Conservation (phyloP, 2,113 vertebrate genomes). For the Emberiza fucata region DNA sequence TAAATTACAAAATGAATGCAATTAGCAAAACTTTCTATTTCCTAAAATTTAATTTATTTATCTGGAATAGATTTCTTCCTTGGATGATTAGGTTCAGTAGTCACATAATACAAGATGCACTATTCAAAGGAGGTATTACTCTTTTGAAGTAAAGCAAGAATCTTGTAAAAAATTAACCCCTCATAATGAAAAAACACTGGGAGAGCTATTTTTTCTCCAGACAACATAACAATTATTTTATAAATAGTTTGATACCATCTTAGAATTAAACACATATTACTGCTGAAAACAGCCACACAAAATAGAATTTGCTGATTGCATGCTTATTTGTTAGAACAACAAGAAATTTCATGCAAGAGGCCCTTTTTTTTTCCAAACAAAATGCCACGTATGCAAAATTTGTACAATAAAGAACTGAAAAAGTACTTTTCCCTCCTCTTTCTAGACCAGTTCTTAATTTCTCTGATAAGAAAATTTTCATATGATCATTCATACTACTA, state of each 20-base stretch:
- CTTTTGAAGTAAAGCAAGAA: background rate
- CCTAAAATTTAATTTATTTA: constrained; percentile 13
- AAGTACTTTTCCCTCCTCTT: background rate
- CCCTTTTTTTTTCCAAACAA: background rate
- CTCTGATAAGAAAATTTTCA: background rate
- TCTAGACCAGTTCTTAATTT: background rate
- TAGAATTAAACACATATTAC: background rate
- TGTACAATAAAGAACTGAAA: background rate
- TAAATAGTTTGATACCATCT: background rate
- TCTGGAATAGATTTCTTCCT: background rate
- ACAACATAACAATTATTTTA: background rate
- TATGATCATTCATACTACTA: background rate
- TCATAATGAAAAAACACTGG: background rate
- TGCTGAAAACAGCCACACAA: background rate
- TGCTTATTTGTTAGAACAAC: background rate
- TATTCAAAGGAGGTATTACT: background rate
- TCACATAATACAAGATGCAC: background rate
- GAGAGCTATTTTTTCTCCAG: background rate
- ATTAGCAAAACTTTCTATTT: constrained; percentile 25
- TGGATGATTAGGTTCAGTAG: background rate
- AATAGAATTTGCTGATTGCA: background rate
- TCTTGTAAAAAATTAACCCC: background rate
- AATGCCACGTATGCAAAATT: background rate
- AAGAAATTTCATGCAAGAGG: background rate
- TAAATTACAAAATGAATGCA: constrained; percentile 16